Evolutionary conservation across 2,888 invertebrate genomes (phyloP).

Genomic region (Eristalinus sepulchralis): DNA sequence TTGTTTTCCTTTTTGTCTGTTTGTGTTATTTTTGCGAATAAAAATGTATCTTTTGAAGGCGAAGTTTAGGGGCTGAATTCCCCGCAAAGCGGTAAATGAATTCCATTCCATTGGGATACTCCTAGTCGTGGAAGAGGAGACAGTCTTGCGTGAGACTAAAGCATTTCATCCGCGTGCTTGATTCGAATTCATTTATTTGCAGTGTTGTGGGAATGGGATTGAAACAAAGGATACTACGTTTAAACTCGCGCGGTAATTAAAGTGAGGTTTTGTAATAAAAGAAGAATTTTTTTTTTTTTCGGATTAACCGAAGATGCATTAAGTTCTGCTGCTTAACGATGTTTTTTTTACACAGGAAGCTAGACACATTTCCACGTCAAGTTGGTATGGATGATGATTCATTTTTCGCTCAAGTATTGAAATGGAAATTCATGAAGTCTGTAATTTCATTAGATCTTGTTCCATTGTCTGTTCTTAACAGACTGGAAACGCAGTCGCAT

Average conservation of each 20-base stretch:
- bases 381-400: no score
- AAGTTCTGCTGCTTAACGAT: no score
- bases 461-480: no score
- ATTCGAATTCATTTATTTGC: not conserved
- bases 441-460: no score
- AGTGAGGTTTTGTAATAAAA: not conserved
- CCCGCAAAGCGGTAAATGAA: constrained; percentile 29
- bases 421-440: no score
- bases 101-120: constrained; percentile 30
- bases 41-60: constrained; percentile 45
- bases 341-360: no score
- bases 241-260: not conserved
- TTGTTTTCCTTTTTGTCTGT: constrained; percentile 16
- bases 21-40: not conserved
- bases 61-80: constrained; percentile 34
- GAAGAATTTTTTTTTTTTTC: no score
- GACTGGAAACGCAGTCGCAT: no score
- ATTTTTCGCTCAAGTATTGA: no score
- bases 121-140: not conserved
- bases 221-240: not conserved
- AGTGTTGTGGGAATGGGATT: not conserved
- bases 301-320: no score
- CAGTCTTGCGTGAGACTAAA: constrained; percentile 19
- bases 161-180: constrained; percentile 20
- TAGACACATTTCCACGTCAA: no score